A percentile compares a stretch with the other conserved stretches of the same genome.
Evolutionary conservation across 2,113 vertebrate species (phyloP).

Genomic region (Lophura nycthemera): DNA sequence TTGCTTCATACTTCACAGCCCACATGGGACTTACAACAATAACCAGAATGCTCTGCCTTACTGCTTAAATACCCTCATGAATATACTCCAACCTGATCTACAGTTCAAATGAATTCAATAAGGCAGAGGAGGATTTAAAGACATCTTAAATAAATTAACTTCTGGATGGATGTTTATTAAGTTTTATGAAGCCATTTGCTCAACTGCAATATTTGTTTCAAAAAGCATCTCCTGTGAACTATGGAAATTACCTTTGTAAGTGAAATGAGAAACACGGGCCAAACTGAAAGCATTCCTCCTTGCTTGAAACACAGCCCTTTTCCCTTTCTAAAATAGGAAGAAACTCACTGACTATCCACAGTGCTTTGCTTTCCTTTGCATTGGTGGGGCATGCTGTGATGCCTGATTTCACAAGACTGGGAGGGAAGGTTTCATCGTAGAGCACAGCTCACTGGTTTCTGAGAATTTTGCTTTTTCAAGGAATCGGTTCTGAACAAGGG

Average conservation of each 20-base stretch:
- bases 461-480: not conserved
- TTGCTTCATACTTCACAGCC: not conserved
- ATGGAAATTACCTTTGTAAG: conserved; percentile 32
- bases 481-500: not conserved
- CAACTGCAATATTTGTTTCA: not conserved
- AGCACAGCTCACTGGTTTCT: not conserved
- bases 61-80: conserved; percentile 11
- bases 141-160: conserved; percentile 53
- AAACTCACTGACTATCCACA: not conserved
- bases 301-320: not conserved
- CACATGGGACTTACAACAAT: not conserved
- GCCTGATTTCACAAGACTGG: rapidly evolving
- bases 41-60: not conserved
- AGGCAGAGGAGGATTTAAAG: conserved; percentile 45
- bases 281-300: not conserved
- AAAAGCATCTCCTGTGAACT: not conserved
- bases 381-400: rapidly evolving
- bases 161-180: conserved; percentile 44
- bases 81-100: not conserved
- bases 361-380: not conserved
- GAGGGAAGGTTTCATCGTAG: not conserved
- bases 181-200: conserved; percentile 49
- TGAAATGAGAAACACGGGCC: not conserved
- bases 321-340: not conserved
- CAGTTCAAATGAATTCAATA: conserved; percentile 46